Evolutionary conservation across 53 echinoderm and acorn worm genomes (phyloP), one percentile per base, ranked within the genome.

Genomic region (Luidia sarsii): DNA sequence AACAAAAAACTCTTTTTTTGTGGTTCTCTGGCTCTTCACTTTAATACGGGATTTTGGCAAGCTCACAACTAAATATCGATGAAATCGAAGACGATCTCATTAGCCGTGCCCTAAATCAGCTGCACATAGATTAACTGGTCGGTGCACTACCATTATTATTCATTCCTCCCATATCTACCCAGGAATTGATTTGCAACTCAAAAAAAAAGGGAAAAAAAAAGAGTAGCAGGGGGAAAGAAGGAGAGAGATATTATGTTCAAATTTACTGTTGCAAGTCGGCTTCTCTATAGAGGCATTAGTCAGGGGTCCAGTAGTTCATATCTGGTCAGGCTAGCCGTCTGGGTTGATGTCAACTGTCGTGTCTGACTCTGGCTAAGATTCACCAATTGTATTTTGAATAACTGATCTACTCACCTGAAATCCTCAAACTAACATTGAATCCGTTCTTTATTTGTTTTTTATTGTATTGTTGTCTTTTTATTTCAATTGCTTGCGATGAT

Each of bases 41-140:
- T 54, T 35, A 56, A 72, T 72, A 56, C 33, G 39, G 55, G 72
- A 72, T 72, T 56, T 56, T 39, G 37, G 72, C 39, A 23, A 72
- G 72, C 72, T 72, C 24, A 54, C 38, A 53, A 56, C 72, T 54
- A 72, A 72, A 72, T 56, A 72, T 72, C 72, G 21, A 72, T 72
- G 72, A 72, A 72, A 72, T 72, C 72, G 72, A 72, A 72, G 55
- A 72, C 38, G 56, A 53, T 72, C 72, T 72, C 72, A 37, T 72
- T 72, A 72, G 72, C 38, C 14, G 29, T 72, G 72, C 39, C 54
- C 72, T 56, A 55, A 72, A 72, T 72, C 72, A 72, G 72, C 72
- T 72, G 72, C 72, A n/a, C 9, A 32, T 25, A 54, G 72, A 55
- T 72, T 72, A 72, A 54, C 29, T 38, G 56, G 72, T 55, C 72